A percentile compares a stretch with the other conserved stretches of the same genome.
phyloP scores from a whole-genome alignment of 2,888 invertebrate genomes.

The Nomada ferruginata region DNA sequence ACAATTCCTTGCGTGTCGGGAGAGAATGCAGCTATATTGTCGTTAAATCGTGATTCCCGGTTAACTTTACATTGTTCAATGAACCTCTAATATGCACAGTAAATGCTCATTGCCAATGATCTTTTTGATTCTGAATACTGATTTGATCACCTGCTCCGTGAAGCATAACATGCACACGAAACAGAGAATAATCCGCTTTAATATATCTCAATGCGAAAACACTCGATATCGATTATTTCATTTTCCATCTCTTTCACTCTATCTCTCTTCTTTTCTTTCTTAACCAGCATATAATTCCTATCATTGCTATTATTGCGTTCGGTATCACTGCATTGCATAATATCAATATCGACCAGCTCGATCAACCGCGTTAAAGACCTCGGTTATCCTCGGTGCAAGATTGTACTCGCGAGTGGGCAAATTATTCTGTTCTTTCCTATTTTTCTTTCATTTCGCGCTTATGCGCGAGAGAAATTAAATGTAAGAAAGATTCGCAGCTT shows the following conservation, averaged over 20 bases:
- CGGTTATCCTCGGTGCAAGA: conserved; percentile 52
- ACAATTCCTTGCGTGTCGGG: conserved; percentile 55
- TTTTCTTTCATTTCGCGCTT: not conserved
- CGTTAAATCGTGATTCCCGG: conserved; percentile 48
- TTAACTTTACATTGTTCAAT: conserved; percentile 53
- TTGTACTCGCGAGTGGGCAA: conserved; percentile 27
- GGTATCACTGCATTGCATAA: conserved; percentile 68
- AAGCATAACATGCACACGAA: conserved; percentile 59
- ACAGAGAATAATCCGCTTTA: conserved; percentile 66
- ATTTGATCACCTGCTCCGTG: conserved; percentile 67
- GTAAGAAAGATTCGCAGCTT: conserved; percentile 14
- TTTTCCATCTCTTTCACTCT: conserved; percentile 15
- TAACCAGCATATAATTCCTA: conserved; percentile 61
- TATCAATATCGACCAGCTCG: conserved; percentile 37
- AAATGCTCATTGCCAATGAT: conserved; percentile 42
- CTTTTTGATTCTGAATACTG: conserved; percentile 72
- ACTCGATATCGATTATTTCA: conserved; percentile 53
- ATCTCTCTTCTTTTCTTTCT: conserved; percentile 7
- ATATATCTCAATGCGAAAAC: conserved; percentile 68
- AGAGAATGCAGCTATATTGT: conserved; percentile 50
- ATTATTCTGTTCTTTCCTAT: not conserved
- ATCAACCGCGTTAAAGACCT: conserved; percentile 15
- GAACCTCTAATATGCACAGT: conserved; percentile 40
- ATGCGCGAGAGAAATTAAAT: conserved; percentile 16
- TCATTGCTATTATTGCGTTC: conserved; percentile 72